A percentile compares a stretch with the other conserved stretches of the same genome.
Evolutionary conservation across 2,888 invertebrate species (phyloP).

Genomic region (Tenthredo livida): DNA sequence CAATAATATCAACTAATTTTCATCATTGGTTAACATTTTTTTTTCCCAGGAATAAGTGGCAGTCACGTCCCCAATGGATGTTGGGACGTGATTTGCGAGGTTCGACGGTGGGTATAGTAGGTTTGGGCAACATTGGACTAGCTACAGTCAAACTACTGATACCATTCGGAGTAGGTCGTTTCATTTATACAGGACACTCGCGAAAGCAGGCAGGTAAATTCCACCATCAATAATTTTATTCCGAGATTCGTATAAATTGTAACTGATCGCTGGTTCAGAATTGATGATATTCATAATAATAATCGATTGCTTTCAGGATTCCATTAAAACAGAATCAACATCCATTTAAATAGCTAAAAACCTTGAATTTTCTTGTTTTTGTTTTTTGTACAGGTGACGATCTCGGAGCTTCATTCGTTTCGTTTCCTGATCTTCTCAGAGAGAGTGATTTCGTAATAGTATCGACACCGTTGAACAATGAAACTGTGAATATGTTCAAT

Average conservation of each 20-base stretch:
- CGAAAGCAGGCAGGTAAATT: slow-evolving; percentile 69
- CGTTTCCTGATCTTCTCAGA: slow-evolving; percentile 84
- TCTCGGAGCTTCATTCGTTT: slow-evolving; percentile 83
- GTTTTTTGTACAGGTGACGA: slow-evolving; percentile 74
- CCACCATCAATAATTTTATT: background rate
- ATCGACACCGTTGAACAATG: slow-evolving; percentile 84
- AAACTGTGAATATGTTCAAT: slow-evolving; percentile 87
- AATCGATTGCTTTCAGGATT: background rate
- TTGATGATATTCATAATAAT: background rate
- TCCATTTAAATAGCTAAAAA: background rate
- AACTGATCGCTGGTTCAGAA: background rate
- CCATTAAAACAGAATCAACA: background rate
- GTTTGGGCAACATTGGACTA: slow-evolving; percentile 90
- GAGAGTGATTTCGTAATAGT: slow-evolving; percentile 89
- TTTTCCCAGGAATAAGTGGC: slow-evolving; percentile 83
- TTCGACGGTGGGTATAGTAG: slow-evolving; percentile 91
- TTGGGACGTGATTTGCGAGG: slow-evolving; percentile 89
- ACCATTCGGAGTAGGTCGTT: slow-evolving; percentile 85
- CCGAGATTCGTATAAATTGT: background rate
- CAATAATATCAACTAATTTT: background rate
- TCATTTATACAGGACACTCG: slow-evolving; percentile 87
- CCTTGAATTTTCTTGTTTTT: background rate
- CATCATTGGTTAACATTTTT: slow-evolving; percentile 39
- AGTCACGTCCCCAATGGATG: slow-evolving; percentile 86
- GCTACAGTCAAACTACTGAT: slow-evolving; percentile 86